Evolutionary conservation across 1,140 invertebrate genomes (phyloP).

Genomic region (Halesus radiatus): DNA sequence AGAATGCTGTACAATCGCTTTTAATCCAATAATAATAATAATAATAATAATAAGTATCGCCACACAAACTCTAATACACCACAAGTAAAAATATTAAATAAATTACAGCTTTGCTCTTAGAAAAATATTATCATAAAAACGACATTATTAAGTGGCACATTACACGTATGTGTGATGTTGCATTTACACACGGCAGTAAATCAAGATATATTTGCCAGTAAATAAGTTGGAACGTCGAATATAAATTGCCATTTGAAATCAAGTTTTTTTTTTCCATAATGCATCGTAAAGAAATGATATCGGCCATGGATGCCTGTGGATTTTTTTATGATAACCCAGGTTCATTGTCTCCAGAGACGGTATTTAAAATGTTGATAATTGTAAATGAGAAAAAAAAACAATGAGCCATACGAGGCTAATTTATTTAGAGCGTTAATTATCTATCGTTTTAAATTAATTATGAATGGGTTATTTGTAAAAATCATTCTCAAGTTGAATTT

Average conservation of each 20-base stretch:
- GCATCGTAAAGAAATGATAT: conserved; percentile 35
- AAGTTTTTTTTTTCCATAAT: conserved; percentile 43
- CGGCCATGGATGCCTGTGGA: conserved; percentile 11
- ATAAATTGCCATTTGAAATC: conserved; percentile 50
- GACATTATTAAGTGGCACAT: conserved; percentile 37
- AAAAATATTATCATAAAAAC: conserved; percentile 19
- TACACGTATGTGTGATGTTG: conserved; percentile 37
- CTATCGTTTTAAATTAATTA: too few species aligned
- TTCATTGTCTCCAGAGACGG: conserved; percentile 34
- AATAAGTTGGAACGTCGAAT: conserved; percentile 38
- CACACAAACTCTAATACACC: too few species aligned
- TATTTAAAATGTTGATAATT: conserved; percentile 1
- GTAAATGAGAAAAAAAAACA: too few species aligned
- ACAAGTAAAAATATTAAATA: not conserved
- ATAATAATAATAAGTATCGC: too few species aligned
- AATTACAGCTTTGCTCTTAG: conserved; percentile 15
- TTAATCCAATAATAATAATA: too few species aligned
- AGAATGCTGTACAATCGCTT: too few species aligned
- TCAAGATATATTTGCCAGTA: conserved; percentile 47
- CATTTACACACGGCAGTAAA: conserved; percentile 39
- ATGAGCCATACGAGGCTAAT: too few species aligned
- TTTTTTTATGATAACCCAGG: conserved; percentile 32
- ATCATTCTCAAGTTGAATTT: too few species aligned
- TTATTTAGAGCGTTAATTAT: too few species aligned
- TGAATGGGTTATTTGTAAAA: too few species aligned